Percentiles rank a stretch among this genome's conserved stretches.
phyloP scores from a whole-genome alignment of 2,797 vertebrate genomes.

The Coregonus suidteri region DNA sequence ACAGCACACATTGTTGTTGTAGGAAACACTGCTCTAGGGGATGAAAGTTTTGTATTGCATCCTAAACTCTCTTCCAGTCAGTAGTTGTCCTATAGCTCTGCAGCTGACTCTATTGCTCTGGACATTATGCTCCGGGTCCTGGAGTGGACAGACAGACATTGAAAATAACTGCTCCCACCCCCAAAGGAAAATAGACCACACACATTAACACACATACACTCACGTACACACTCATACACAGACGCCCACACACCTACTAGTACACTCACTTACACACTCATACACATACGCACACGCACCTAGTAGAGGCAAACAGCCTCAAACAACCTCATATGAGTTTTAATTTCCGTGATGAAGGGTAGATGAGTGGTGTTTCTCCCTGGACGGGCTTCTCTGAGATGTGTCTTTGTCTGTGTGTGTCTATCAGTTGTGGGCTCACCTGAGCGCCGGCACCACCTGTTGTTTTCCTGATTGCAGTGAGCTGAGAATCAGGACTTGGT shows the following conservation, averaged over 20 bases:
- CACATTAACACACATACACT: not conserved
- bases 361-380: conserved; percentile 10
- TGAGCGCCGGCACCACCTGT: conserved; percentile 44
- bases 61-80: not conserved
- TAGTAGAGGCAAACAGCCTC: too few species aligned
- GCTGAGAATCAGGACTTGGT: conserved; percentile 34
- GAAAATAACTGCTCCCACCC: not conserved
- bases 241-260: not conserved
- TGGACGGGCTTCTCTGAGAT: conserved; percentile 14
- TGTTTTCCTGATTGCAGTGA: conserved; percentile 52
- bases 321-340: not conserved
- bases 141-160: not conserved
- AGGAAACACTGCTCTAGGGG: too few species aligned
- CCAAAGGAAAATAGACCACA: too few species aligned
- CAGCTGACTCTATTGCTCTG: not conserved
- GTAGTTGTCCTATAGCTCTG: not conserved
- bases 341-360: not conserved
- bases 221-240: not conserved
- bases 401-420: conserved; percentile 38
- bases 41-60: not conserved
- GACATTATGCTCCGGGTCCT: not conserved
- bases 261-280: too few species aligned
- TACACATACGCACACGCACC: not conserved
- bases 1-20: too few species aligned
- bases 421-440: conserved; percentile 40